phyloP scores from a whole-genome alignment of 2,113 vertebrate genomes.

The Gasterosteus nipponicus region DNA sequence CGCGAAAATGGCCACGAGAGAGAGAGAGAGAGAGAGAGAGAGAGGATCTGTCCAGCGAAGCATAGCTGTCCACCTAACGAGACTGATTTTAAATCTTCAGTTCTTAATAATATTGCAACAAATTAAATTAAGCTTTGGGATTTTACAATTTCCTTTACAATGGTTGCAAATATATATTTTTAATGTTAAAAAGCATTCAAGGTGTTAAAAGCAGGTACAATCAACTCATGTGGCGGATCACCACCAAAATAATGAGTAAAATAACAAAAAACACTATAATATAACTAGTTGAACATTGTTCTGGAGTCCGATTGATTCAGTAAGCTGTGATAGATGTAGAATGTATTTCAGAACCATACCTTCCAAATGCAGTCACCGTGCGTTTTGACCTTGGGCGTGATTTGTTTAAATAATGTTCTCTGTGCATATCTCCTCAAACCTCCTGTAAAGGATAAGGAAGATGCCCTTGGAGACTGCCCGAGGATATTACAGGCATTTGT shows the following conservation, averaged over 20 bases:
- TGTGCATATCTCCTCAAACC: slow-evolving; percentile 16
- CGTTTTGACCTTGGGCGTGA: neutral
- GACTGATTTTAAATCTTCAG: neutral
- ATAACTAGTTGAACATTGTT: slow-evolving; percentile 3
- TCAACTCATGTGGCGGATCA: neutral
- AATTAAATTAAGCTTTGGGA: neutral
- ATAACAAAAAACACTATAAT: neutral
- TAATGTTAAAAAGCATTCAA: neutral
- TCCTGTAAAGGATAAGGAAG: slow-evolving; percentile 35
- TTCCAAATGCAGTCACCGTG: slow-evolving; percentile 1
- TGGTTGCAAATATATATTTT: neutral
- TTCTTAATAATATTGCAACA: slow-evolving; percentile 16
- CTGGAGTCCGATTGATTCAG: slow-evolving; percentile 1
- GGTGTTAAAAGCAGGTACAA: neutral
- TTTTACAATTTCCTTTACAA: neutral
- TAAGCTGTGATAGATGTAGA: neutral
- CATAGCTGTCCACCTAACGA: slow-evolving; percentile 17
- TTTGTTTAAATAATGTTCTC: neutral
- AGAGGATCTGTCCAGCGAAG: neutral
- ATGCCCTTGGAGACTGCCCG: slow-evolving; percentile 58
- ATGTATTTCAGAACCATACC: neutral
- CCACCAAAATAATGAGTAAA: neutral
- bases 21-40: slow-evolving; percentile 5
- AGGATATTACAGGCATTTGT: slow-evolving; percentile 75
- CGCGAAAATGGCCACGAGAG: neutral